Evolutionary conservation across 2,888 invertebrate genomes (phyloP).

Genomic region (Phengaris arion): DNA sequence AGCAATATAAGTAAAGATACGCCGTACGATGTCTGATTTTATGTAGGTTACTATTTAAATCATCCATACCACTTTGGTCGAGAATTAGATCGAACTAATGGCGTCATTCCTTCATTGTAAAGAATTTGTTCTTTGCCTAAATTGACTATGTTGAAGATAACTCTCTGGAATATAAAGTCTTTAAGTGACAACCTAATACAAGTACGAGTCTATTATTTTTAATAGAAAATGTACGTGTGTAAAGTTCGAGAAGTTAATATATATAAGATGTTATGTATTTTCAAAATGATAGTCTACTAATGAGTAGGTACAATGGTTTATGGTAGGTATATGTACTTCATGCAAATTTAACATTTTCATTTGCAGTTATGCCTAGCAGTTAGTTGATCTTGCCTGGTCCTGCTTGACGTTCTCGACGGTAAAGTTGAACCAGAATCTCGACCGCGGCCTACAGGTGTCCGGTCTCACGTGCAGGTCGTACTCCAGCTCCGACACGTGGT

Average conservation of each 20-base stretch:
- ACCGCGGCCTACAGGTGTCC: conserved; percentile 96
- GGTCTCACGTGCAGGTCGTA: conserved; percentile 98
- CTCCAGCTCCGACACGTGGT: conserved; percentile 94
- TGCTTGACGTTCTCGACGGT: conserved; percentile 96
- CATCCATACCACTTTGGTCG: conserved; percentile 91
- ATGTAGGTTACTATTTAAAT: background rate
- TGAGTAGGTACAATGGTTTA: too few species aligned
- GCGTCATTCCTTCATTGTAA: conserved; percentile 94
- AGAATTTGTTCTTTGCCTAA: conserved; percentile 94
- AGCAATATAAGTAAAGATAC: background rate
- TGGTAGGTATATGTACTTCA: too few species aligned
- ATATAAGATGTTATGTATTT: too few species aligned
- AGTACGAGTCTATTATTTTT: too few species aligned
- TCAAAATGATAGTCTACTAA: too few species aligned
- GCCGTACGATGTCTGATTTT: background rate
- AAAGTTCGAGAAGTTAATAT: too few species aligned
- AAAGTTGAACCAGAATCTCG: conserved; percentile 98
- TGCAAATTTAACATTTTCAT: too few species aligned
- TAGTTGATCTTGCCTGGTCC: conserved; percentile 85
- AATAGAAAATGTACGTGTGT: too few species aligned
- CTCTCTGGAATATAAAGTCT: conserved; percentile 80
- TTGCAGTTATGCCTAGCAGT: background rate
- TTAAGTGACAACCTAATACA: background rate
- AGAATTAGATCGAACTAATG: conserved; percentile 94
- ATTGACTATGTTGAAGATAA: conserved; percentile 98